A percentile compares a stretch with the other conserved stretches of the same genome.
phyloP scores from a whole-genome alignment of 2,888 invertebrate species.

The Drosophila mimica region DNA sequence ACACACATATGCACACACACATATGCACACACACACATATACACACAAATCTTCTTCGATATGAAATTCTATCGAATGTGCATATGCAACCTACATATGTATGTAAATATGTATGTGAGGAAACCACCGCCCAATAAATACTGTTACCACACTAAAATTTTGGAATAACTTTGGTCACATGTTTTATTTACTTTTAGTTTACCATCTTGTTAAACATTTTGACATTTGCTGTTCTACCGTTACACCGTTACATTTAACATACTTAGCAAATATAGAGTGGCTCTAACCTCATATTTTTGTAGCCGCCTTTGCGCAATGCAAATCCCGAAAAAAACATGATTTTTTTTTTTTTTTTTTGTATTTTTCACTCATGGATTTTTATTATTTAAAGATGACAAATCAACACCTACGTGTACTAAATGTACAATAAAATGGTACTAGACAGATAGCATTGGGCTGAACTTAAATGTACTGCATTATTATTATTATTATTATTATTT shows the following conservation, averaged over 20 bases:
- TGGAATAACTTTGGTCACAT: slow-evolving; percentile 26
- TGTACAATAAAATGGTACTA: slow-evolving; percentile 35
- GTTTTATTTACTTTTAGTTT: slow-evolving; percentile 33
- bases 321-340: slow-evolving; percentile 35
- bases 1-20: slow-evolving; percentile 10
- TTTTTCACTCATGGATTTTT: slow-evolving; percentile 1
- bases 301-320: slow-evolving; percentile 20
- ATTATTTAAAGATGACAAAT: slow-evolving; percentile 24
- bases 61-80: slow-evolving; percentile 17
- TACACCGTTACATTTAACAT: slow-evolving; percentile 13
- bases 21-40: slow-evolving; percentile 11
- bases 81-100: slow-evolving; percentile 9
- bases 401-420: not conserved
- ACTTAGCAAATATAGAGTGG: slow-evolving; percentile 19
- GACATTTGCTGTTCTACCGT: slow-evolving; percentile 15
- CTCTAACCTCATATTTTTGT: slow-evolving; percentile 29
- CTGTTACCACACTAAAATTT: slow-evolving; percentile 33
- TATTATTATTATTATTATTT: slow-evolving; percentile 47
- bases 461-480: slow-evolving; percentile 52
- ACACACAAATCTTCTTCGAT: slow-evolving; percentile 1
- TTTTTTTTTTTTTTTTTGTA: slow-evolving; percentile 9
- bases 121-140: slow-evolving; percentile 60
- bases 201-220: slow-evolving; percentile 12
- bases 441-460: slow-evolving; percentile 26
- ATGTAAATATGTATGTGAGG: slow-evolving; percentile 39